These are phyloP conservation scores for Tachystola acroxantha DNA, from an alignment of 2,888 invertebrate genomes.

Conservation along the genomic window DNA sequence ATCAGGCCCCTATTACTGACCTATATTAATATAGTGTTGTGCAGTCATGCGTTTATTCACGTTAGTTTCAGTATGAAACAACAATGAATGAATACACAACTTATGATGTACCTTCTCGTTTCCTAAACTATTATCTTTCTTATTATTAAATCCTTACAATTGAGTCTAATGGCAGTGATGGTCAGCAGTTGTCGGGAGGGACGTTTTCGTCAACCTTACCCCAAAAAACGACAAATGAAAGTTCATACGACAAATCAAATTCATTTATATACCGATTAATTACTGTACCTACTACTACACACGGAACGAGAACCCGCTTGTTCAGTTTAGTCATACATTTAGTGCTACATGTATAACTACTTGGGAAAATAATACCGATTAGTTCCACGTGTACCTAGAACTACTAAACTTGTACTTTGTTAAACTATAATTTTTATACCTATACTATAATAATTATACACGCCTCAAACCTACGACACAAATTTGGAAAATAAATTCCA, in stretches of 20 bases:
- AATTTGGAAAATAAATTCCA: no score
- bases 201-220: constrained; percentile 43
- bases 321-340: no score
- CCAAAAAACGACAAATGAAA: constrained; percentile 46
- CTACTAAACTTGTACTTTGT: no score
- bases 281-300: constrained; percentile 25
- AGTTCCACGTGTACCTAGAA: no score
- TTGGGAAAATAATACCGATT: no score
- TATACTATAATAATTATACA: no score
- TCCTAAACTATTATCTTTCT: constrained; percentile 36
- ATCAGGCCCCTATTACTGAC: constrained; percentile 2
- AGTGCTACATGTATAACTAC: no score
- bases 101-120: constrained; percentile 26
- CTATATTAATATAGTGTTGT: constrained; percentile 1
- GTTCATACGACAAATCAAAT: constrained; percentile 39
- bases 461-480: no score
- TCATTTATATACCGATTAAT: constrained; percentile 30
- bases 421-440: no score
- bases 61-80: not conserved
- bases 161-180: constrained; percentile 69
- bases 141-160: constrained; percentile 42
- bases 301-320: no score
- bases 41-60: not conserved
- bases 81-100: constrained; percentile 15
- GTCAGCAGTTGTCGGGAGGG: constrained; percentile 65